Evolutionary conservation across 2,888 invertebrate genomes (phyloP), one percentile per base, ranked within the genome.

Genomic region (Rhabditoides inermis): DNA sequence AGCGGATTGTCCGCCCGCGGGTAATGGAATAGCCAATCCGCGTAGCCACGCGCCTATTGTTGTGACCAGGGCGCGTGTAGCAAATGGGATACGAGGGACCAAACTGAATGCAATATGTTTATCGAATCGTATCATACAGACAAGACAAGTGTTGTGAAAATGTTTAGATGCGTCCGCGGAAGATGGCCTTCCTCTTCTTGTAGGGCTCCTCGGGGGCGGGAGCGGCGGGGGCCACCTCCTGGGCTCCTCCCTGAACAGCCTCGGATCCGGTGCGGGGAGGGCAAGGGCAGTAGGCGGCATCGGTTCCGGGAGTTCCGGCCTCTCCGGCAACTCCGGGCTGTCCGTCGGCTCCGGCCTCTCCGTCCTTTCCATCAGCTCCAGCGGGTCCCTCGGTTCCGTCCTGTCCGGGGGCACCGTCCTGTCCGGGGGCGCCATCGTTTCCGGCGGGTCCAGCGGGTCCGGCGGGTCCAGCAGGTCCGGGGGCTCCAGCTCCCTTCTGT

Each of bases 231-330:
- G 30, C 27, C 15, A 20, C 41, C 48, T 39, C 48, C 10, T 32
- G 10, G 44, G 7, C 44, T 6, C 7, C 26, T 5, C 32, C 10
- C 3, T n/a, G 45, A 4, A 36, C 46, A 4, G 27, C 20, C 22
- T n/a, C 22, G 15, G 26, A 25, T 1, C 30, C 36, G 22, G 41
- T 20, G 37, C 50, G 50, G 7, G 35, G 32, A 3, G 60, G 60
- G 22, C 60, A 60, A 15, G 55, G 57, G 41, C 60, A 60, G 30
- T 60, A 60, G 12, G 55, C 60, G 28, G 53, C 60, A 26, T 60
- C 60, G 10, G 51, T 32, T 49, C 60, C 57, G 28, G 60, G 60
- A 22, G 44, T 39, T 32, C 60, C 60, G 22, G 54, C 51, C 2
- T 10, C 41, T 15, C 48, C 51, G 22, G 51, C 47, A 7, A 39